These are phyloP conservation scores for Poeciliopsis prolifica DNA, from an alignment of 2,113 vertebrate species.

Conservation along the genomic window DNA sequence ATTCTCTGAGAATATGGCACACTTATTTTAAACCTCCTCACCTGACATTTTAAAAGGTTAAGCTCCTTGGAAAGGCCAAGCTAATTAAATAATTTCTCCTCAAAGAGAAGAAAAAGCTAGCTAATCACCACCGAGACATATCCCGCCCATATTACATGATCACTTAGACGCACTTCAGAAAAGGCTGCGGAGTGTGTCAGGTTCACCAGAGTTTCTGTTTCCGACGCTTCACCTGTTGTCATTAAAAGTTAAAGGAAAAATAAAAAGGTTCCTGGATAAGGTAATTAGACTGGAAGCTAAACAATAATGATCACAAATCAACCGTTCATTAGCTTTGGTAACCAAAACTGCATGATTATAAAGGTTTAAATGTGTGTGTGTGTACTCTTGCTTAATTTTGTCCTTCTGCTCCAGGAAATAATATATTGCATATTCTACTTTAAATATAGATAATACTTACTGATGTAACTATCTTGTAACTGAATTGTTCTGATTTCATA, in stretches of 20 bases:
- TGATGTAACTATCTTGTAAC: too few species aligned
- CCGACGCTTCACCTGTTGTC: background rate
- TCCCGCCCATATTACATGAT: constrained; percentile 57
- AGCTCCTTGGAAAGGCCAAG: constrained; percentile 71
- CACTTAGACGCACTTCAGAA: constrained; percentile 32
- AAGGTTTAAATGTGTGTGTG: background rate
- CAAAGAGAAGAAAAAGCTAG: constrained; percentile 50
- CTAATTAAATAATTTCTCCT: constrained; percentile 73
- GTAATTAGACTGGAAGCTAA: background rate
- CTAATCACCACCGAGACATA: constrained; percentile 54
- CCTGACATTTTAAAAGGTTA: constrained; percentile 80
- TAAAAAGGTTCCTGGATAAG: background rate
- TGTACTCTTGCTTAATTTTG: background rate
- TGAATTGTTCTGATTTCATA: too few species aligned
- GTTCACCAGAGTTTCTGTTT: background rate
- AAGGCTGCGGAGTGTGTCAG: constrained; percentile 7
- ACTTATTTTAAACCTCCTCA: constrained; percentile 68
- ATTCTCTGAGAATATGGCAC: constrained; percentile 57
- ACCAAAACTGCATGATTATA: background rate
- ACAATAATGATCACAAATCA: background rate
- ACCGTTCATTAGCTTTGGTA: background rate
- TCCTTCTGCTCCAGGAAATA: too few species aligned
- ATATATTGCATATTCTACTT: too few species aligned
- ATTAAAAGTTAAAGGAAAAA: background rate
- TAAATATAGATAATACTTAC: too few species aligned